A percentile compares a stretch with the other conserved stretches of the same genome.
These are phyloP conservation scores for Eira barbara DNA, from an alignment of 2,113 vertebrate species.

Conservation along the genomic window DNA sequence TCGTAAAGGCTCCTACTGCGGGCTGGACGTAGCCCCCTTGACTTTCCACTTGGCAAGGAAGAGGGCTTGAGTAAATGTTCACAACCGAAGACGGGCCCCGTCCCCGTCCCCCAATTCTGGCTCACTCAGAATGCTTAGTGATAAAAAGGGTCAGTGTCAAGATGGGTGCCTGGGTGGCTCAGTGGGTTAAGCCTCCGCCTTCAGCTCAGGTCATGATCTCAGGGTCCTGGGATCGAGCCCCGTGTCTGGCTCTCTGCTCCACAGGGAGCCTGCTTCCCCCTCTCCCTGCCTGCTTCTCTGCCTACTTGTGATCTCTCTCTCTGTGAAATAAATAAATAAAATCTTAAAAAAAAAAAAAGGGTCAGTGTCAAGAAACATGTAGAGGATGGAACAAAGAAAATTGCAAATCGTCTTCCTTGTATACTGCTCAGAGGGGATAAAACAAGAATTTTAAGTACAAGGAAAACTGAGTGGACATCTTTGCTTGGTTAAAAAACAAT, in stretches of 20 bases:
- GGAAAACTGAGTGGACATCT: not conserved
- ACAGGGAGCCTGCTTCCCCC: too few species aligned
- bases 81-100: not conserved
- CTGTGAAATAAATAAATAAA: too few species aligned
- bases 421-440: rapidly evolving
- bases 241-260: too few species aligned
- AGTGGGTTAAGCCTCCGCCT: too few species aligned
- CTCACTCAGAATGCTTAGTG: not conserved
- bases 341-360: too few species aligned
- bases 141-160: not conserved
- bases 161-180: too few species aligned
- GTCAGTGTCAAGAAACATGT: not conserved
- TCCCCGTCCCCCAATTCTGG: not conserved
- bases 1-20: not conserved
- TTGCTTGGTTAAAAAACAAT: not conserved
- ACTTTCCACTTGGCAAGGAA: not conserved
- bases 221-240: too few species aligned
- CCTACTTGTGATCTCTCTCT: too few species aligned
- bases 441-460: not conserved
- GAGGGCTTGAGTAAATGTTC: not conserved
- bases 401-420: too few species aligned
- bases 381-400: not conserved
- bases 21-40: not conserved
- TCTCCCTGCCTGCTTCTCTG: too few species aligned
- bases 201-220: too few species aligned